Conservation (phyloP, 1,140 invertebrate species). For the Sipha flava region DNA sequence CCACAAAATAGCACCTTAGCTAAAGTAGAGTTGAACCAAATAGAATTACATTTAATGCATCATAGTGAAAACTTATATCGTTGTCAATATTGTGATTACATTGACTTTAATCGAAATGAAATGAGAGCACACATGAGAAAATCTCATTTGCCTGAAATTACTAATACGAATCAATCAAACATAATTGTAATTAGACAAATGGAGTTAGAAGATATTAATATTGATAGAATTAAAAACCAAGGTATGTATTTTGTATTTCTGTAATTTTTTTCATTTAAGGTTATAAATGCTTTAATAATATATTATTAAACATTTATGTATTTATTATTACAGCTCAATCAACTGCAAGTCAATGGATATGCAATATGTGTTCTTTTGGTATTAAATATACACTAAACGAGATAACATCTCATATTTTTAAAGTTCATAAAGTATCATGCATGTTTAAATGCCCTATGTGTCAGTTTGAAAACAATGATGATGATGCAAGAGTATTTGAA, state of each 20-base stretch:
- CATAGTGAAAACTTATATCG: constrained; percentile 2
- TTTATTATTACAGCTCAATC: neutral
- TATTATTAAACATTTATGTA: neutral
- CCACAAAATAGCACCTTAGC: neutral
- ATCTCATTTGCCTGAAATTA: neutral
- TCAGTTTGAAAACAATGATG: constrained; percentile 9
- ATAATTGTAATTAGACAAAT: constrained; percentile 1
- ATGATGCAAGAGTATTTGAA: neutral
- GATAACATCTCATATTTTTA: constrained; percentile 10
- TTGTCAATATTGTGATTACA: constrained; percentile 7
- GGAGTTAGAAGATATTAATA: neutral
- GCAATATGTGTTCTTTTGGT: constrained; percentile 4
- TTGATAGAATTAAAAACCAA: neutral
- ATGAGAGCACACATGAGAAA: neutral
- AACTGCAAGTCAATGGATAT: neutral
- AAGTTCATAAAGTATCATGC: neutral
- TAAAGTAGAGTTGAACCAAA: neutral
- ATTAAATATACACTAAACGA: neutral
- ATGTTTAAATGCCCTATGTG: constrained; percentile 23
- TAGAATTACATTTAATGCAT: neutral
- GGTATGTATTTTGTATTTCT: neutral
- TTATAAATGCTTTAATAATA: neutral
- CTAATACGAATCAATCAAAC: neutral
- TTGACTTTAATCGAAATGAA: neutral
- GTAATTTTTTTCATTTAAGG: neutral